Base-by-base conservation (phyloP, 1,140 invertebrate genomes). In the Chironomus striatipennis region DNA sequence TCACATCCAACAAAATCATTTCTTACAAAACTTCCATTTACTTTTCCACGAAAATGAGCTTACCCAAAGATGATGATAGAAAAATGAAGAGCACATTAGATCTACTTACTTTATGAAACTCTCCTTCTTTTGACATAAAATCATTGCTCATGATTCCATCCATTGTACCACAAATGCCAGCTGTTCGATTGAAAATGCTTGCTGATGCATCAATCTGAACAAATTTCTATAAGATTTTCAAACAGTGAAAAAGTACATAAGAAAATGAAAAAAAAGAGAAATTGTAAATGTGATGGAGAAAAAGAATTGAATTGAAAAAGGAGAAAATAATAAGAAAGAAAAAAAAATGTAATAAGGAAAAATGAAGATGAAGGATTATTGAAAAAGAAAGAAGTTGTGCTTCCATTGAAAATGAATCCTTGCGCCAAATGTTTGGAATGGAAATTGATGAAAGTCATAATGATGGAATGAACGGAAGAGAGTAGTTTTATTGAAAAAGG, bases 161-260 rank as follows among this genome's bases (percentile, higher is more conserved):
- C 74, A 93, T 84, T 5, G 83, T 85, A 0, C 94, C 93, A 80
- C 94, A 96, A 0, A 96, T 82, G 70, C 94, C 94, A 76, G 87
- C 86, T 0, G 92, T 92, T 77, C 88, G 88, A 79, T 92, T 91
- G 89, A 91, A 94, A 47, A 93, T 79, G 21, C 85, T 85, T 43
- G 90, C 87, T 5, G 87, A 85, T 0, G 87, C 89, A 78, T 91
- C 88, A 0, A 90, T 81, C 77, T 87, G 83, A 1, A 91, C 80
- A 73, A 88, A 79, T 76, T 87, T 85, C 85, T 89, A 79, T 73
- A 21, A 20, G 18, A 12, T 2, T 12, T n/a, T 57, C n/a, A n/a
- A 10, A n/a, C 10, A 57, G n/a, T n/a, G n/a, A 12, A 57, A 57
- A 34, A 34, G 24, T 34, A 34, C 24, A 34, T 34, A 34, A 34